A percentile compares a stretch with the other conserved stretches of the same genome.
These are phyloP conservation scores for Nephrotoma guestfalica DNA, from an alignment of 2,888 invertebrate genomes.

Conservation along the genomic window DNA sequence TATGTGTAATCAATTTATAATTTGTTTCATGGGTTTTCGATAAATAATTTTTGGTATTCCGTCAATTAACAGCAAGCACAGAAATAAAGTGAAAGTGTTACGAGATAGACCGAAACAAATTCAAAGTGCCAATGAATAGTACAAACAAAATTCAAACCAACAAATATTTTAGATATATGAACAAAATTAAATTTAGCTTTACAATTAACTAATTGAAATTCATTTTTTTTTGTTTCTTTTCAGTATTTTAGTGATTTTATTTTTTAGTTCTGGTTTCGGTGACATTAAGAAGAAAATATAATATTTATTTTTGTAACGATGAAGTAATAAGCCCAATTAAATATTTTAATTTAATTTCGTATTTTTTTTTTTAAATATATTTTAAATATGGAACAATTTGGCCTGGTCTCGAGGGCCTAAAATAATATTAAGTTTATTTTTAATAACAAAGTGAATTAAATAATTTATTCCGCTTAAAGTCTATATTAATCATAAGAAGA, in stretches of 20 bases:
- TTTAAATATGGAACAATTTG: neutral
- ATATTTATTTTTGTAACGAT: neutral
- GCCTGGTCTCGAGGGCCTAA: neutral
- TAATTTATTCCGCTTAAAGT: neutral
- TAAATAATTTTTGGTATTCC: neutral
- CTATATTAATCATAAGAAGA: neutral
- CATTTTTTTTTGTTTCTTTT: neutral
- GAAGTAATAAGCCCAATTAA: neutral
- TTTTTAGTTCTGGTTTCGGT: neutral
- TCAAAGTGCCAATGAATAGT: neutral
- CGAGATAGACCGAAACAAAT: neutral
- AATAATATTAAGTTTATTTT: neutral
- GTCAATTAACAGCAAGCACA: neutral
- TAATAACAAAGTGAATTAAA: neutral
- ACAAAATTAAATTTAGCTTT: neutral
- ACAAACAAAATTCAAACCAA: neutral
- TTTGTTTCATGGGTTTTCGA: too few relatives aligned
- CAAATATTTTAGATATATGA: neutral
- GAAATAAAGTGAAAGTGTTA: neutral
- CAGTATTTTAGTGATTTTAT: neutral
- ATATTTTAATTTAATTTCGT: neutral
- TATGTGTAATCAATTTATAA: too few relatives aligned
- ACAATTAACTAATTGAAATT: neutral
- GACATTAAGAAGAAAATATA: neutral
- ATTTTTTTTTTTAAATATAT: neutral